Conservation (phyloP, 2,113 vertebrate species). For the Chrysochloris asiatica region DNA sequence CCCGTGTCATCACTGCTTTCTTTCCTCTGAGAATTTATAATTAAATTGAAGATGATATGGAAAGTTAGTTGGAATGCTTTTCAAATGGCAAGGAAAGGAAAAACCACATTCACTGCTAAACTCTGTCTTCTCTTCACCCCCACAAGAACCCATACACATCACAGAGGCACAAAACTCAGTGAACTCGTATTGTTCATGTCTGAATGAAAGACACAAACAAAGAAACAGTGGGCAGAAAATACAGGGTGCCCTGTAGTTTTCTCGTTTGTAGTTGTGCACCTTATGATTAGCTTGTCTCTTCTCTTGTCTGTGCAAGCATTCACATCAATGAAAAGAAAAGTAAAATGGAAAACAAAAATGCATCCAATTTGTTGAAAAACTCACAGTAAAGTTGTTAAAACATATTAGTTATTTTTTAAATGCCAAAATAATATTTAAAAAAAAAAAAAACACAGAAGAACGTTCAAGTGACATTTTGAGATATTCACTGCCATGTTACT, state of each 20-base stretch:
- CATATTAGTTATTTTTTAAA: constrained; percentile 17
- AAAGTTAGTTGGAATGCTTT: constrained; percentile 58
- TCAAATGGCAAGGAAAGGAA: constrained; percentile 48
- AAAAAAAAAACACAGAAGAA: not conserved
- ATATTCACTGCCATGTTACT: not conserved
- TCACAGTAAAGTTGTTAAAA: not conserved
- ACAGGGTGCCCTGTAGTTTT: not conserved
- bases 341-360: constrained; percentile 37
- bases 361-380: constrained; percentile 20
- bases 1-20: not conserved
- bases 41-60: constrained; percentile 45
- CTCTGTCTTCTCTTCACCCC: constrained; percentile 28
- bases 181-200: not conserved
- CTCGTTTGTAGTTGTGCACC: not conserved
- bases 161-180: not conserved
- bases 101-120: not conserved
- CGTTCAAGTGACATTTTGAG: constrained; percentile 16
- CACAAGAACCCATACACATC: not conserved
- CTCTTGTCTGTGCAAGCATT: not conserved
- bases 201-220: not conserved
- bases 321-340: constrained; percentile 42
- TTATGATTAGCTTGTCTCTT: not conserved
- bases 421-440: not conserved
- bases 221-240: not conserved
- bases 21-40: constrained; percentile 49